phyloP scores from a whole-genome alignment of 2,113 vertebrate genomes.

The Gasterosteus nipponicus region DNA sequence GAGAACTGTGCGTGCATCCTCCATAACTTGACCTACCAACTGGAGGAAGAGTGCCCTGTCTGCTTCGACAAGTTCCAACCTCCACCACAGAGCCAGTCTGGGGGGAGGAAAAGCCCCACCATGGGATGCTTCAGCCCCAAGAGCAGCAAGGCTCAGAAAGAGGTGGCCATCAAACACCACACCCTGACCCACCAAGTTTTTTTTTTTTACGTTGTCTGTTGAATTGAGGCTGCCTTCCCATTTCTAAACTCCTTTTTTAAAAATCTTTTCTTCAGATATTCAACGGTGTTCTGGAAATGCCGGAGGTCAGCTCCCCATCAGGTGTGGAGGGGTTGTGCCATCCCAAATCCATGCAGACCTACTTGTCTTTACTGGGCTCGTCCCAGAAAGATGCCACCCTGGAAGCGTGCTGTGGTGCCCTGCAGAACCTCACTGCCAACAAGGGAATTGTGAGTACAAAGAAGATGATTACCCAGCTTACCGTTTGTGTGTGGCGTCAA shows the following conservation, averaged over 20 bases:
- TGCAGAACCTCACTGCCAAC: conserved; percentile 94
- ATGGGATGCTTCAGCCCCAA: conserved; percentile 92
- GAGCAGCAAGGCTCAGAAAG: conserved; percentile 81
- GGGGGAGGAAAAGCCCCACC: conserved; percentile 77
- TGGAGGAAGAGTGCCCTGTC: conserved; percentile 86
- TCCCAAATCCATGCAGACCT: conserved; percentile 87
- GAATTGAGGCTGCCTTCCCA: background rate
- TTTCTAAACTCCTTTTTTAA: background rate
- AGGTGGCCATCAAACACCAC: conserved; percentile 48
- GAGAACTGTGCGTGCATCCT: conserved; percentile 94
- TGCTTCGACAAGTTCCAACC: conserved; percentile 79
- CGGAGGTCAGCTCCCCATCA: conserved; percentile 78
- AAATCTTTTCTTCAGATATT: conserved; percentile 55
- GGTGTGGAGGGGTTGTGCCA: conserved; percentile 87
- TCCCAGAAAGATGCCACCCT: conserved; percentile 87
- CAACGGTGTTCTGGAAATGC: conserved; percentile 58
- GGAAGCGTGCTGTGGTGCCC: conserved; percentile 90
- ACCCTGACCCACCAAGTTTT: background rate
- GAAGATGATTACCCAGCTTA: background rate
- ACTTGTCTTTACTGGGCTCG: conserved; percentile 86
- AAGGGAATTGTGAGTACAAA: conserved; percentile 80
- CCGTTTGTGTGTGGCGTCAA: background rate
- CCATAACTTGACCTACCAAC: conserved; percentile 92
- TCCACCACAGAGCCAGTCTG: conserved; percentile 22
- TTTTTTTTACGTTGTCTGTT: background rate